Conservation (phyloP, 2,797 vertebrate genomes). For the Urocyon cinereoargenteus region DNA sequence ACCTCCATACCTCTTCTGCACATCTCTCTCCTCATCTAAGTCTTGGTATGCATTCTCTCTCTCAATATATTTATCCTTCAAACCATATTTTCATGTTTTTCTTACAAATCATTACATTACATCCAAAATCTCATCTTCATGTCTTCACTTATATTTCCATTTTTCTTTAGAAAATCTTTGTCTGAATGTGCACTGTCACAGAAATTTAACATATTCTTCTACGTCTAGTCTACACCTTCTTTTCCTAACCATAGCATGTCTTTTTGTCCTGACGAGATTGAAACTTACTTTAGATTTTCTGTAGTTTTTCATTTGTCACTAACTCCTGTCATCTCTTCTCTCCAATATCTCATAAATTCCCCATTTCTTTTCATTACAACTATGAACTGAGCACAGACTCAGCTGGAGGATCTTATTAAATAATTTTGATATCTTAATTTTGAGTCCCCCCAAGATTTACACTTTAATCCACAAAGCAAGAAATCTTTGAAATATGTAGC, state of each 20-base stretch:
- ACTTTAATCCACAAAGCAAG: not conserved
- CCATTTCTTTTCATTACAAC: not conserved
- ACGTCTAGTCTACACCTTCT: not conserved
- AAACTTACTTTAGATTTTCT: not conserved
- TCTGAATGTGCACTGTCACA: not conserved
- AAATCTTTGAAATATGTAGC: not conserved
- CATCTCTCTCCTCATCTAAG: not conserved
- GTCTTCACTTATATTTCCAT: not conserved
- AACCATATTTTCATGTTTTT: not conserved
- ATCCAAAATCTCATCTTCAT: not conserved
- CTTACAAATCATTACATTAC: not conserved
- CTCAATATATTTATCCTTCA: not conserved
- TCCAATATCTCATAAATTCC: not conserved
- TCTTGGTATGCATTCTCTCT: not conserved
- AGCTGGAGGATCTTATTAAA: not conserved
- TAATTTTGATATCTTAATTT: slow-evolving; percentile 19
- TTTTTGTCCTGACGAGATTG: not conserved
- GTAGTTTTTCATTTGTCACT: not conserved
- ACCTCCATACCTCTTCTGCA: not conserved
- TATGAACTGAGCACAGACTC: not conserved
- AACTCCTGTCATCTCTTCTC: not conserved
- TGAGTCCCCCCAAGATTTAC: not conserved
- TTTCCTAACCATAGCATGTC: not conserved
- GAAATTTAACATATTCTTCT: not conserved
- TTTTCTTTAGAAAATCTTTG: not conserved